phyloP scores from a whole-genome alignment of 2,113 vertebrate species.

The Urocitellus parryii region DNA sequence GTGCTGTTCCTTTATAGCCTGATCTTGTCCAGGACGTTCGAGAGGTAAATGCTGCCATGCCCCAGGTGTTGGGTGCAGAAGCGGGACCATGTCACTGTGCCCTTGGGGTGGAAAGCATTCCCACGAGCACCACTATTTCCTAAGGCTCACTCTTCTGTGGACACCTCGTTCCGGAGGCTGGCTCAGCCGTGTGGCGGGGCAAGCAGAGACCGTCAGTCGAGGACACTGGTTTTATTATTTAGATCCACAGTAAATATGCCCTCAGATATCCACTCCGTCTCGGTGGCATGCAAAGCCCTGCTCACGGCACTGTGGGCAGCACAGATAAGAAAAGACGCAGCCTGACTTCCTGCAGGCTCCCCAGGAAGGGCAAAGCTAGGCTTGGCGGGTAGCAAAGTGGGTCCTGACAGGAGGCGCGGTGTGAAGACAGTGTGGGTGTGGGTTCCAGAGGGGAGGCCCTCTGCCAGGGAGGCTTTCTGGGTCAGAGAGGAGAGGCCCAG shows the following conservation, averaged over 20 bases:
- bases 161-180: not conserved
- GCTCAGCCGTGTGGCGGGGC: not conserved
- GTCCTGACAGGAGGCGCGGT: no score
- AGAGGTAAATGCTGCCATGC: conserved; percentile 86
- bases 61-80: not conserved
- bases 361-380: no score
- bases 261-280: not conserved
- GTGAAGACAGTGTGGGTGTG: no score
- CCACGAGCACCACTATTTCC: not conserved
- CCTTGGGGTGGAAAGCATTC: not conserved
- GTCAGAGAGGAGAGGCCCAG: not conserved
- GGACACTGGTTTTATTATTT: not conserved
- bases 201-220: not conserved
- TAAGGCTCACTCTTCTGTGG: no score
- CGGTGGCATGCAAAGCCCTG: not conserved
- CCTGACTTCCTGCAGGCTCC: no score
- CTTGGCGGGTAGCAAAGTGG: no score
- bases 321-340: not conserved
- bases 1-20: conserved; percentile 95
- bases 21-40: conserved; percentile 91
- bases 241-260: not conserved
- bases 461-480: not conserved
- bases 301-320: not conserved
- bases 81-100: not conserved
- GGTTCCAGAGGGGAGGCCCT: no score